Evolutionary conservation across 2,113 vertebrate species (phyloP), one percentile per base, ranked within the genome.

Genomic region (Calidris pugnax): DNA sequence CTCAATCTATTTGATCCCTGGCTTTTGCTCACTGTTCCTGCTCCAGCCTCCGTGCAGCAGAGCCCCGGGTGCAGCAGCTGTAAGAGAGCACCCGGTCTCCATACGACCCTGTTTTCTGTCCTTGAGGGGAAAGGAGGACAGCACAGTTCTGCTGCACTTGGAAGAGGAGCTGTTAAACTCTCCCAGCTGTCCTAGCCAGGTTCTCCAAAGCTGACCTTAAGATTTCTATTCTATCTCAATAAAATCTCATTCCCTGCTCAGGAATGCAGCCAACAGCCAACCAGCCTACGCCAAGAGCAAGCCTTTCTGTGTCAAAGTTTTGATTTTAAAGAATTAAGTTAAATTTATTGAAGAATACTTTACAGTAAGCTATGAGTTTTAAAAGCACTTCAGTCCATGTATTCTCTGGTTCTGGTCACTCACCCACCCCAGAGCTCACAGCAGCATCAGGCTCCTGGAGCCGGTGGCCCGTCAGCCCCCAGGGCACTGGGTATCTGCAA

Each of bases 11-110:
- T 92, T 93, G 90, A 78, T 84, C 90, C 60, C 80, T 51, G 72
- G 85, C 75, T 93, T 93, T 86, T 28, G 13, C 63, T 90, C 82
- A 28, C n/a, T 33, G 82, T 35, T 78, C 39, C 9, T 92, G 85
- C 79, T 92, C 79, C 71, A 82, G 82, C 85, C 96, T 94, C 84
- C 68, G 63, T 6, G 11, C 85, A 74, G 78, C 55, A 74, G 16
- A 81, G 68, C 63, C 81, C n/a, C 85, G 93, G 83, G 72, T 75
- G 92, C 90, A 77, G 92, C 72, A 92, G 82, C 92, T 88, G 75
- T 27, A 74, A 85, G 51, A 75, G 43, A 84, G 33, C 88, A 84
- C 63, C 85, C 53, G 41, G 88, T 81, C 86, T 60, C 92, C 68
- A 89, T 17, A 56, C 5, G 47, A 86, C 32, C 14, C 0, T 56